Evolutionary conservation across 2,888 invertebrate species (phyloP).

Genomic region (Camponotus fellah): DNA sequence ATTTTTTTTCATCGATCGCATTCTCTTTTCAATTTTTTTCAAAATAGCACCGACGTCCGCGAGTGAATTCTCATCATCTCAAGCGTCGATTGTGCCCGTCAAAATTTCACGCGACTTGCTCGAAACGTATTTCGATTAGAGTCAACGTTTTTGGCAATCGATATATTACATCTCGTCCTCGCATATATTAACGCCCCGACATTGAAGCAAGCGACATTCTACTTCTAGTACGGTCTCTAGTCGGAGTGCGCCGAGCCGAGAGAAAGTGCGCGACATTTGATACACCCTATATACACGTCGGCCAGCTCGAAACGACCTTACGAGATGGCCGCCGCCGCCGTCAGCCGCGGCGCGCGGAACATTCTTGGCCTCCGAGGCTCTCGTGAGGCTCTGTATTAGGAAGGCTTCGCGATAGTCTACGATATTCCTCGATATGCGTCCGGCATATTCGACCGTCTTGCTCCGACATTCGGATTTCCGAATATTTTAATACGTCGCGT

Average conservation of each 20-base stretch:
- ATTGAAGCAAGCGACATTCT: conserved; percentile 38
- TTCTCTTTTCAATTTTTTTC: background rate
- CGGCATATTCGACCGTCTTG: background rate
- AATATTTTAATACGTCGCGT: background rate
- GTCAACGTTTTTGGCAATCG: background rate
- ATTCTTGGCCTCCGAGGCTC: conserved; percentile 45
- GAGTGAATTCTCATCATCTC: background rate
- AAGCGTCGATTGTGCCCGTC: background rate
- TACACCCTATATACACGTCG: conserved; percentile 53
- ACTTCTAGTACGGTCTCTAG: conserved; percentile 34
- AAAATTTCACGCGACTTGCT: background rate
- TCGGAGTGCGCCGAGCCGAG: conserved; percentile 10
- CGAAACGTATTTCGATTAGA: background rate
- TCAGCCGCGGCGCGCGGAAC: conserved; percentile 13
- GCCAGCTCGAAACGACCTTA: conserved; percentile 54
- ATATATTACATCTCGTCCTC: background rate
- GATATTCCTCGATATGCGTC: conserved; percentile 8
- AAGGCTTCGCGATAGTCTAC: conserved; percentile 29
- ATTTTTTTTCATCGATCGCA: background rate
- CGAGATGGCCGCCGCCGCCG: conserved; percentile 43
- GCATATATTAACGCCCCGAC: conserved; percentile 22
- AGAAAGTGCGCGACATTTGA: conserved; percentile 52
- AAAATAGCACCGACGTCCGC: background rate
- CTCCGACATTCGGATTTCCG: conserved; percentile 18
- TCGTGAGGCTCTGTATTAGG: conserved; percentile 37